phyloP scores from a whole-genome alignment of 2,888 invertebrate species.

The Bombylius major region DNA sequence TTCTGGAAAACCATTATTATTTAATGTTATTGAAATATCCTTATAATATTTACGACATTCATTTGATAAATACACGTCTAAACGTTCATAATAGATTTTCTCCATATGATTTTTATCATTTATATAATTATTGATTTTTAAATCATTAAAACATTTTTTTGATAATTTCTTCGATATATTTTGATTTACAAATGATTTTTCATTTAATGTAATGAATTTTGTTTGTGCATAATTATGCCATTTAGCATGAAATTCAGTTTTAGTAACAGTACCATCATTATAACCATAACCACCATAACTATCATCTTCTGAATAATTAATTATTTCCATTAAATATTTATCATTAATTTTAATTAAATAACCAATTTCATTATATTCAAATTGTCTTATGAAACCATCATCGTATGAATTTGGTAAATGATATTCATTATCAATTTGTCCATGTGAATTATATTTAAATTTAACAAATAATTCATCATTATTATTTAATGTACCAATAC shows the following conservation, averaged over 20 bases:
- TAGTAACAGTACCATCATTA: slow-evolving; percentile 7
- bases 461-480: neutral
- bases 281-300: slow-evolving; percentile 14
- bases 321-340: slow-evolving; percentile 10
- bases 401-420: neutral
- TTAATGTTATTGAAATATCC: no score
- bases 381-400: neutral
- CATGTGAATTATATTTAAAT: neutral
- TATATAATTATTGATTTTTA: no score
- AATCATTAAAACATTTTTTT: no score
- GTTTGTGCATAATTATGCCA: slow-evolving; percentile 3
- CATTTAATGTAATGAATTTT: neutral
- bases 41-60: no score
- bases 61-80: no score
- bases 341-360: slow-evolving; percentile 11
- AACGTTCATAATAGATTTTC: no score
- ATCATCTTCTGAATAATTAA: slow-evolving; percentile 10
- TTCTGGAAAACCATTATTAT: neutral
- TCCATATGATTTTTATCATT: no score
- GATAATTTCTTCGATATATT: neutral
- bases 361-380: slow-evolving; percentile 12
- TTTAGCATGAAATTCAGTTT: slow-evolving; percentile 2
- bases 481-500: neutral
- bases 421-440: no score
- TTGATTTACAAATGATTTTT: neutral